Percentiles rank a stretch among this genome's conserved stretches.
phyloP scores from a whole-genome alignment of 2,888 invertebrate species.

The Synergus umbraculus region DNA sequence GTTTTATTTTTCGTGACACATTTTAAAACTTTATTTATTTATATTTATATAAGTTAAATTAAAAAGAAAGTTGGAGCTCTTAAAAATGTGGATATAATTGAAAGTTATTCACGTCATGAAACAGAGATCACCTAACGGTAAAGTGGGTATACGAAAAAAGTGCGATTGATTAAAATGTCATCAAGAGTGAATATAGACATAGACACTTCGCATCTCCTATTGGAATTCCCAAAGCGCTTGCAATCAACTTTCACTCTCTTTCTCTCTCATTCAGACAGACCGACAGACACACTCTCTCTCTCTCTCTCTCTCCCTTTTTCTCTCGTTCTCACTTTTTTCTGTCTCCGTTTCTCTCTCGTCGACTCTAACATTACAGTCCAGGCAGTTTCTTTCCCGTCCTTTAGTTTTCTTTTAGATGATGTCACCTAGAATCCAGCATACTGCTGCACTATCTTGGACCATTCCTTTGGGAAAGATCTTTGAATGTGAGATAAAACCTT shows the following conservation, averaged over 20 bases:
- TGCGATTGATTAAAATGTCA: slow-evolving; percentile 27
- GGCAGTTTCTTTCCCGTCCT: slow-evolving; percentile 20
- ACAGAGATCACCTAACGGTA: slow-evolving; percentile 6
- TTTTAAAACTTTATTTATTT: not conserved
- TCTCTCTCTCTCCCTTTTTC: slow-evolving; percentile 40
- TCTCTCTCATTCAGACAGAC: slow-evolving; percentile 12
- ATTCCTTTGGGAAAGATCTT: slow-evolving; percentile 87
- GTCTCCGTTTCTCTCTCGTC: slow-evolving; percentile 21
- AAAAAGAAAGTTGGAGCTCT: slow-evolving; percentile 8
- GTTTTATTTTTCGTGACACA: not conserved
- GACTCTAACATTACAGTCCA: slow-evolving; percentile 32
- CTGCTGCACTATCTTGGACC: slow-evolving; percentile 86
- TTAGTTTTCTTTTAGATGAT: slow-evolving; percentile 36
- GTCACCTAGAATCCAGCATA: slow-evolving; percentile 79
- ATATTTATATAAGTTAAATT: not conserved
- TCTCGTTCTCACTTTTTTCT: slow-evolving; percentile 27
- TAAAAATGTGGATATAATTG: not conserved
- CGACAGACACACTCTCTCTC: slow-evolving; percentile 37
- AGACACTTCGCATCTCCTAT: slow-evolving; percentile 35
- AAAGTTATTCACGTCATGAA: slow-evolving; percentile 25
- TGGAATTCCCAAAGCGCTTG: slow-evolving; percentile 35
- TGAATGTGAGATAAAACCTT: slow-evolving; percentile 87
- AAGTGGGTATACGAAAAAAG: slow-evolving; percentile 16
- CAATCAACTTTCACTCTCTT: slow-evolving; percentile 42
- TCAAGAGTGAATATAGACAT: slow-evolving; percentile 17